Evolutionary conservation across 2,888 invertebrate species (phyloP).

Genomic region (Micoletzkya japonica): DNA sequence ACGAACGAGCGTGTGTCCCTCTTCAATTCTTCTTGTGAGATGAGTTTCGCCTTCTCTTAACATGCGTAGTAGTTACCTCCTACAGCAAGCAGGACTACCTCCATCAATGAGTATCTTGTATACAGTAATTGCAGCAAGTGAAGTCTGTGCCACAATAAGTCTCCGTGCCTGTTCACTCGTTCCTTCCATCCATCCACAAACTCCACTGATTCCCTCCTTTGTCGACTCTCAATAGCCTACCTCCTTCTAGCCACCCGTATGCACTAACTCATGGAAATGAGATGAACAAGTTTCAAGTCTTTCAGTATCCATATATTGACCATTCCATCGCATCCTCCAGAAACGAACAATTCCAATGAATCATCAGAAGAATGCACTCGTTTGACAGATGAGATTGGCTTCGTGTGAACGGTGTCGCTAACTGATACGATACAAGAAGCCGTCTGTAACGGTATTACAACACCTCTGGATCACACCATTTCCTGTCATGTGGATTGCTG

Average conservation of each 20-base stretch:
- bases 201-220: slow-evolving; percentile 5
- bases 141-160: neutral
- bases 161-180: neutral
- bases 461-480: neutral
- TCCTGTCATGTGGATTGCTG: no score
- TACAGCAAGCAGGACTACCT: neutral
- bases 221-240: no score
- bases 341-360: slow-evolving; percentile 23
- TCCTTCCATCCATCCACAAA: slow-evolving; percentile 12
- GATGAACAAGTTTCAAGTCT: neutral
- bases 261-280: no score
- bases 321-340: slow-evolving; percentile 30
- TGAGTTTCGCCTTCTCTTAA: neutral
- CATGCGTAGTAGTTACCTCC: neutral
- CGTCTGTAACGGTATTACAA: neutral
- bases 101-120: slow-evolving; percentile 3
- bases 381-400: slow-evolving; percentile 40
- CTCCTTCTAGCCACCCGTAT: no score
- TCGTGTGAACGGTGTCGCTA: slow-evolving; percentile 35
- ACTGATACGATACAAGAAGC: slow-evolving; percentile 4
- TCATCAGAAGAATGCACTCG: slow-evolving; percentile 30
- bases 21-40: slow-evolving; percentile 1
- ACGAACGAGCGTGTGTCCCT: neutral
- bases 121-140: neutral
- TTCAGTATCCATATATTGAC: slow-evolving; percentile 32